These are phyloP conservation scores for Papilio aristodemus DNA, from an alignment of 1,140 invertebrate species.

Conservation along the genomic window DNA sequence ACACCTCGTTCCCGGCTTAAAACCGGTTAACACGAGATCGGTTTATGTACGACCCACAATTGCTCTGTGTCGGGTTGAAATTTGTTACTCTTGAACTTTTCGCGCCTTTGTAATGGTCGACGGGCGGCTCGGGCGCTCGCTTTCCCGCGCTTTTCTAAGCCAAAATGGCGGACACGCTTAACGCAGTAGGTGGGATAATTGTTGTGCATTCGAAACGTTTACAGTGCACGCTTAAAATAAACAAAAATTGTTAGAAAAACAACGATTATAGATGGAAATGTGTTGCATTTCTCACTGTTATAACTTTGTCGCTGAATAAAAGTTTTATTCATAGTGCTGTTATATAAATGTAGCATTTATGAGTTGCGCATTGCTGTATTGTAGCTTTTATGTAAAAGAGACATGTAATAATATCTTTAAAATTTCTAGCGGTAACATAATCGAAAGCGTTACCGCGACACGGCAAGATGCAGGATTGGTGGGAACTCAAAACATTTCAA, in stretches of 20 bases:
- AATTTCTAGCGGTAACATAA: neutral
- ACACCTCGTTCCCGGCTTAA: slow-evolving; percentile 55
- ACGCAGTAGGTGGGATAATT: slow-evolving; percentile 1
- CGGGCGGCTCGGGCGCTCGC: neutral
- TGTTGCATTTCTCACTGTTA: slow-evolving; percentile 4
- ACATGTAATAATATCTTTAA: no score
- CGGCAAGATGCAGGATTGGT: no score
- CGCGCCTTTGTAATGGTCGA: neutral
- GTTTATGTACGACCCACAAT: slow-evolving; percentile 37
- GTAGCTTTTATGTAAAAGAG: neutral
- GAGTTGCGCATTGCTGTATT: neutral
- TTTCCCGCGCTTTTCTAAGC: slow-evolving; percentile 16
- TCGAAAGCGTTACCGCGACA: neutral
- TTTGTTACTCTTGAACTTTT: slow-evolving; percentile 28
- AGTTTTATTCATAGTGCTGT: neutral
- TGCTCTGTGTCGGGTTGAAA: slow-evolving; percentile 24
- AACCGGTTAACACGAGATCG: slow-evolving; percentile 43
- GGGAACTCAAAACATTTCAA: no score
- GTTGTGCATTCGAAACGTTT: slow-evolving; percentile 7
- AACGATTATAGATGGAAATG: slow-evolving; percentile 13
- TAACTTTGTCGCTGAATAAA: slow-evolving; percentile 7
- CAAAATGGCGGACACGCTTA: slow-evolving; percentile 8
- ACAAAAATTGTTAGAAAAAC: slow-evolving; percentile 1
- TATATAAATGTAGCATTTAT: neutral
- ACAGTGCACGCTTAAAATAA: slow-evolving; percentile 18